Conservation (phyloP, 2,113 vertebrate genomes). For the Oreotrochilus melanogaster region DNA sequence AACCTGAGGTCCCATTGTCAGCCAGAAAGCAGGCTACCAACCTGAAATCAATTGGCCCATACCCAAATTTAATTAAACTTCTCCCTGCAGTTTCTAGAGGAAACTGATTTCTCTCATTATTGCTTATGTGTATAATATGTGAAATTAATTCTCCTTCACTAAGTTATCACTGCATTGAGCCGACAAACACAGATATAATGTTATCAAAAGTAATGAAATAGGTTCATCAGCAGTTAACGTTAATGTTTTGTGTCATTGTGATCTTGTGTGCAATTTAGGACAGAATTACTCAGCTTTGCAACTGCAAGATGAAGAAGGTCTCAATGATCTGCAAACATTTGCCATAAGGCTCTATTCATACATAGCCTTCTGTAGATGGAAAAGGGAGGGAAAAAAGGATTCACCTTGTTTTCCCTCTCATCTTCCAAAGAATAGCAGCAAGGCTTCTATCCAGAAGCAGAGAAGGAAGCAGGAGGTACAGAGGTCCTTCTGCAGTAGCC, state of each 20-base stretch:
- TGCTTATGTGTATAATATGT: conserved; percentile 75
- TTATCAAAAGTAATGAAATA: conserved; percentile 79
- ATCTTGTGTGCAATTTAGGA: conserved; percentile 41
- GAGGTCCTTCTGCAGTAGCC: not conserved
- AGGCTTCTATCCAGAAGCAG: too few relatives aligned
- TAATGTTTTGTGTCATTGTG: conserved; percentile 64
- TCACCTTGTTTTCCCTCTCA: not conserved
- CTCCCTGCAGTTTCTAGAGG: conserved; percentile 43
- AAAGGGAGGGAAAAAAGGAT: not conserved
- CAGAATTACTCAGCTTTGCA: conserved; percentile 52
- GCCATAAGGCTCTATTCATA: not conserved
- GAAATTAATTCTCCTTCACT: conserved; percentile 79
- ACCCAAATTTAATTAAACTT: conserved; percentile 79
- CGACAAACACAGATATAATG: conserved; percentile 78
- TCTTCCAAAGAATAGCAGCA: not conserved
- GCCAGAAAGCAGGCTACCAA: conserved; percentile 57
- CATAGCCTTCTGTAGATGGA: not conserved
- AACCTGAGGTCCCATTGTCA: conserved; percentile 48
- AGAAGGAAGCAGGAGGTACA: accelerated
- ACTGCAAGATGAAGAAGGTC: conserved; percentile 45
- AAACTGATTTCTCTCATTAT: conserved; percentile 77
- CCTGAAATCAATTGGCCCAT: conserved; percentile 70
- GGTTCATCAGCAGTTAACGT: conserved; percentile 67
- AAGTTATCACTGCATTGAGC: conserved; percentile 73
- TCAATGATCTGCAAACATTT: not conserved